Evolutionary conservation across 2,888 invertebrate species (phyloP), one percentile per base, ranked within the genome.

Genomic region (Sphaerophoria taeniata): DNA sequence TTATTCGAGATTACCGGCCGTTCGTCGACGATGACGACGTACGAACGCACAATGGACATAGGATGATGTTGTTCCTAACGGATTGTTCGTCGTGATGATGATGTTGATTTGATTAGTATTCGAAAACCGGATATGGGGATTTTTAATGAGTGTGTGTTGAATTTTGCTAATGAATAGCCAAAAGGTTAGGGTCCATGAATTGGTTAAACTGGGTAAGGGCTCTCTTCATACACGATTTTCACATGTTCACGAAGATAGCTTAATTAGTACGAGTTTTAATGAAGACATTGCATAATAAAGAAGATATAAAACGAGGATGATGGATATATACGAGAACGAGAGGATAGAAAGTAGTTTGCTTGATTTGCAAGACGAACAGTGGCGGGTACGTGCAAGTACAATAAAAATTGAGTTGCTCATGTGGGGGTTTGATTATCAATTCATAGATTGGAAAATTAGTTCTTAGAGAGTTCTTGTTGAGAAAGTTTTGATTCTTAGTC

Each of bases 141-240:
- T 73, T 72, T 67, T 53, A 63, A 49, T 69, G 69, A 74, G 47
- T 61, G 55, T 61, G 61, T 53, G 61, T 53, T 43, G 39, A 53
- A 39, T 67, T 53, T 67, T 67, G 73, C 60, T 73, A 67, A 79
- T 72, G 51, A 71, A 71, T 58, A 47, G 58, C 67, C 67, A 39
- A 53, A 5, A 39, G 60, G 65, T 53, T 33, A 14, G 9, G 14
- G 11, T 14, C 2, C 43, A 6, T 33, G 56, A 58, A 14, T 58
- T 49, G 34, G 47, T 47, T 49, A 24, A 58, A 9, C 11, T 3
- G 7, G 36, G 31, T 34, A 31, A 6, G n/a, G 53, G 51, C 51
- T 67, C 4, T 67, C 4, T 31, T 9, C 39, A 39, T 3, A 11
- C 43, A 11, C 39, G 6, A 33, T 61, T 69, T 31, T 60, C 43